Evolutionary conservation across 2,888 invertebrate species (phyloP), one percentile per base, ranked within the genome.

Genomic region (Sinelater perroti): DNA sequence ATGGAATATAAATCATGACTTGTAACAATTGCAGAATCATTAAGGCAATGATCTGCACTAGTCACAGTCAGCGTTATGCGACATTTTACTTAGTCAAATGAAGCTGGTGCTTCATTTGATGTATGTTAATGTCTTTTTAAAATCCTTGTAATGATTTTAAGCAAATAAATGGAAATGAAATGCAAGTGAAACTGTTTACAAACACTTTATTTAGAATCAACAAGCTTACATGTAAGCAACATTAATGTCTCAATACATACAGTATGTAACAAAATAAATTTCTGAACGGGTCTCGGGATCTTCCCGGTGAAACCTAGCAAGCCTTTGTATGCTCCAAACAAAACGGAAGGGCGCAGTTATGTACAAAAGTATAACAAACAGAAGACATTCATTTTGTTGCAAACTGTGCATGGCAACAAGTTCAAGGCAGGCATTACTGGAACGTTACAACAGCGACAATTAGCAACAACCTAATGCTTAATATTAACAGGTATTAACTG

Each of bases 191-290:
- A 52, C 33, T 53, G 53, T 62, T 63, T 60, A 57, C 52, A 66
- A 67, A 67, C 65, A 67, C 66, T 67, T 67, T 67, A 67, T 66
- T 67, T 51, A 55, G 64, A 67, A 69, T 68, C 67, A 70, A 70
- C 70, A 69, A 70, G 70, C 70, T 70, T 70, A 70, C 69, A 70
- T 63, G 60, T 70, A 69, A 67, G 70, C 70, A 70, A 67, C 66
- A 67, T 64, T 59, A 56, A 66, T 59, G 52, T 57, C 46, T 31
- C 20, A 33, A 38, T 58, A n/a, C n/a, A n/a, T n/a, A 59, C 62
- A 56, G 56, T 53, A 17, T 38, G 52, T 44, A 60, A 56, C 56
- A 56, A 56, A 50, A 60, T 62, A 62, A 60, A 52, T 36, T 53
- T 18, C 38, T 18, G 6, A 36, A 38, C 2, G 10, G 10, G 20